Evolutionary conservation across 2,888 invertebrate genomes (phyloP), one percentile per base, ranked within the genome.

Genomic region (Iphiclides podalirius): DNA sequence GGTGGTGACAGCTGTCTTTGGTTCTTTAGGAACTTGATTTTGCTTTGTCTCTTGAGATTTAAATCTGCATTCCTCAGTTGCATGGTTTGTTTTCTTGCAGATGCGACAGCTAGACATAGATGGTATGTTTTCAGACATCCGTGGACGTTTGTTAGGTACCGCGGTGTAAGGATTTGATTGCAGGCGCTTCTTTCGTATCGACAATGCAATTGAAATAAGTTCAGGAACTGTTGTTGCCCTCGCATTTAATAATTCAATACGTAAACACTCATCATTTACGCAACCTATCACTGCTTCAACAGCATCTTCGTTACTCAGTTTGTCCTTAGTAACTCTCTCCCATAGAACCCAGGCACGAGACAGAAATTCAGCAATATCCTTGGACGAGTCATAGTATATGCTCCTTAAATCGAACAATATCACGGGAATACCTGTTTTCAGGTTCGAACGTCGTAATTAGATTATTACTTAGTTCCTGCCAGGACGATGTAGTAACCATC

Each of bases 241-340:
- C 1, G 40, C 44, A 35, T 54, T 54, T 35, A 54, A 16, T 7
- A 54, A 17, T 13, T 54, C 54, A 1, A 52, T 63, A 2, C 64
- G 39, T 1, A 68, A 38, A 0, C 61, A 56, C 8, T 60, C 64
- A 38, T 68, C 66, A 6, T 41, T 38, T 11, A 65, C 34, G 15
- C 56, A 54, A n/a, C 65, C 65, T n/a, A n/a, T n/a, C n/a, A n/a
- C n/a, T n/a, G n/a, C n/a, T n/a, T n/a, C n/a, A n/a, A n/a, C n/a
- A n/a, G n/a, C n/a, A n/a, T n/a, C n/a, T n/a, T n/a, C n/a, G n/a
- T n/a, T n/a, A n/a, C n/a, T n/a, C n/a, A n/a, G n/a, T n/a, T n/a
- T n/a, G n/a, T n/a, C n/a, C n/a, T n/a, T n/a, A n/a, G n/a, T n/a
- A n/a, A n/a, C n/a, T 13, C 65, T 65, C 2, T 64, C 64, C 39